Percentiles rank a stretch among this genome's conserved stretches.
Evolutionary conservation across 2,888 invertebrate species (phyloP).

Genomic region (Nephrotoma guestfalica): DNA sequence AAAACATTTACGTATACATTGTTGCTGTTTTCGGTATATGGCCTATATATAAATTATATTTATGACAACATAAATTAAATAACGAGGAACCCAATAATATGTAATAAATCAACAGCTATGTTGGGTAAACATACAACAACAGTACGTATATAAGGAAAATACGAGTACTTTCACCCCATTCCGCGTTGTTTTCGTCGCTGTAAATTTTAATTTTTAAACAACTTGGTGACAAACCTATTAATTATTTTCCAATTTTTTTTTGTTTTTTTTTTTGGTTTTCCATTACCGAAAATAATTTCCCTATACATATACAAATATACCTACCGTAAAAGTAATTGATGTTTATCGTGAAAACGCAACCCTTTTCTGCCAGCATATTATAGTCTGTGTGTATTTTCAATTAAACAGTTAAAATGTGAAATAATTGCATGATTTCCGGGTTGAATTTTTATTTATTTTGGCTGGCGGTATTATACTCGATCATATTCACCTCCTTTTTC

Average conservation of each 20-base stretch:
- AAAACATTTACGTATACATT: background rate
- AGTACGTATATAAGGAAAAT: background rate
- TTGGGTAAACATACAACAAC: background rate
- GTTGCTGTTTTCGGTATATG: background rate
- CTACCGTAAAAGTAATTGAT: background rate
- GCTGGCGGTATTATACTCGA: background rate
- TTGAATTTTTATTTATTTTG: background rate
- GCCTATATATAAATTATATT: background rate
- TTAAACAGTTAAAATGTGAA: background rate
- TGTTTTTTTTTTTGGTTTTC: background rate
- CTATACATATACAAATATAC: background rate
- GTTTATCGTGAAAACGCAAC: background rate
- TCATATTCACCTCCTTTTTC: background rate
- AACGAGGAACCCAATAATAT: background rate
- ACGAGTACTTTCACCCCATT: background rate
- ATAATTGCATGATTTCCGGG: background rate
- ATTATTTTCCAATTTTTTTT: background rate
- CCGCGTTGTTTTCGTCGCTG: background rate
- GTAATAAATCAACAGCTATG: background rate
- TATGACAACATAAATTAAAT: background rate
- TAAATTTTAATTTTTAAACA: background rate
- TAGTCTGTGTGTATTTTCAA: background rate
- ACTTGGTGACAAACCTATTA: background rate
- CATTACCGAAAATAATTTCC: background rate
- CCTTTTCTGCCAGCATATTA: background rate